These are phyloP conservation scores for Dryocosmus kuriphilus DNA, from an alignment of 2,888 invertebrate species.

Conservation along the genomic window DNA sequence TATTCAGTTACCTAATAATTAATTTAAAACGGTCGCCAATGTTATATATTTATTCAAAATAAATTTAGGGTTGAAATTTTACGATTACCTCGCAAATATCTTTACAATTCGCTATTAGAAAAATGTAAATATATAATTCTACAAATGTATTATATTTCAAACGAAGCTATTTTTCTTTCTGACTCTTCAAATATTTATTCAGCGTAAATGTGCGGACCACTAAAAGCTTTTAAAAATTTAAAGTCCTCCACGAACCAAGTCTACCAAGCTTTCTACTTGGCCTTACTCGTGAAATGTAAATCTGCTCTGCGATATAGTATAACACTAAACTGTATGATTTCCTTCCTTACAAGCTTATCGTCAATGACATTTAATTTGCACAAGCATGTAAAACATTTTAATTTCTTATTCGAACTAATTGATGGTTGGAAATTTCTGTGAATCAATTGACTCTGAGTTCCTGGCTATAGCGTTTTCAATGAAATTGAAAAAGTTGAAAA, in stretches of 20 bases:
- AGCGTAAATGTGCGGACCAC: background rate
- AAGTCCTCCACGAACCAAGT: background rate
- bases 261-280: background rate
- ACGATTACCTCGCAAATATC: background rate
- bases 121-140: background rate
- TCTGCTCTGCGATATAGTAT: background rate
- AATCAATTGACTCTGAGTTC: background rate
- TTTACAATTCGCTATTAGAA: background rate
- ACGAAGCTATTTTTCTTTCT: background rate
- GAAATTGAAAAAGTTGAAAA: background rate
- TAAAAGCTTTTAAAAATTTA: slow-evolving; percentile 15
- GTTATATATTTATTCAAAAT: no score
- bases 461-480: background rate
- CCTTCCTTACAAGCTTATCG: background rate
- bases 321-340: background rate
- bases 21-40: no score
- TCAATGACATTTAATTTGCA: background rate
- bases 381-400: background rate
- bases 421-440: background rate
- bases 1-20: no score
- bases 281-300: background rate
- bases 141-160: background rate
- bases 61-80: background rate
- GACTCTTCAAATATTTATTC: background rate
- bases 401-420: background rate